Percentiles rank a stretch among this genome's conserved stretches.
phyloP scores from a whole-genome alignment of 2,113 vertebrate species.

The Anseranas semipalmata region DNA sequence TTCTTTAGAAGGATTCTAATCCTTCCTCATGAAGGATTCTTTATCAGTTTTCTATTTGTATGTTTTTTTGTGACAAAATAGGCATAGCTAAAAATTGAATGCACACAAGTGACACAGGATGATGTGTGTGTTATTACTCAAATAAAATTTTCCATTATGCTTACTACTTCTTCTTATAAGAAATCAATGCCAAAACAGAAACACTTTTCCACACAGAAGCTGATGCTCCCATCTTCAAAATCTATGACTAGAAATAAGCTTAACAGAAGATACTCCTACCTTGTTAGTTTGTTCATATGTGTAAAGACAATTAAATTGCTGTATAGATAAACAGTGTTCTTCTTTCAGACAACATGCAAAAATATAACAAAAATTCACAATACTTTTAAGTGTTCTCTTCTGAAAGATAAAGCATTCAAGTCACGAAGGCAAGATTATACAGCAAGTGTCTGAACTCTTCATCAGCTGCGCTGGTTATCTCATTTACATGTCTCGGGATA shows the following conservation, averaged over 20 bases:
- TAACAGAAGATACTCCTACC: background rate
- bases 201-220: background rate
- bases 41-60: background rate
- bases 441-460: background rate
- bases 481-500: background rate
- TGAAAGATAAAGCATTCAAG: background rate
- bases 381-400: background rate
- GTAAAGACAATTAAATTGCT: background rate
- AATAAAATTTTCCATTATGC: background rate
- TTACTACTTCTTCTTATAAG: background rate
- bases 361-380: background rate
- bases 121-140: background rate
- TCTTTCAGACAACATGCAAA: background rate
- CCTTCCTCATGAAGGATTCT: rapidly evolving
- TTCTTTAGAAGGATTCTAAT: background rate
- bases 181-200: background rate
- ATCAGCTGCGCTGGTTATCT: background rate
- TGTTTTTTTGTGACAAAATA: background rate
- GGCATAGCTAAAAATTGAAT: background rate
- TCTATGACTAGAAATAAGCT: background rate
- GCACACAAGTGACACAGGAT: background rate
- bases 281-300: background rate
- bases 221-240: background rate
- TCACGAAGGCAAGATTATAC: background rate
- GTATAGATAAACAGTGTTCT: background rate